Conservation (phyloP, 2,888 invertebrate species). For the Melipona beecheii region DNA sequence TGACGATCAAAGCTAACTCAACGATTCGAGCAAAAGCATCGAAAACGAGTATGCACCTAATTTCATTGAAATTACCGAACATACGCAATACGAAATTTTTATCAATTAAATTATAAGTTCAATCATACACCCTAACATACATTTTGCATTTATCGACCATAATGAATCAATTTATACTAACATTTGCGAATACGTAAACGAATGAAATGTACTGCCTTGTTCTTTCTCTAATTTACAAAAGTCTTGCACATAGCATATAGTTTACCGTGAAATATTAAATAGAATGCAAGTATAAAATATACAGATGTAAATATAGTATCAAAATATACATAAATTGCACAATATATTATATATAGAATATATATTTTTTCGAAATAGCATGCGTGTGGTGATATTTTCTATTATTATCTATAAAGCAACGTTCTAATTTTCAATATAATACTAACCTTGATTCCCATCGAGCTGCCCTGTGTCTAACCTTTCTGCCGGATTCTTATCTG, state of each 20-base stretch:
- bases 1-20: slow-evolving; percentile 63
- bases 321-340: slow-evolving; percentile 30
- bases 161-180: background rate
- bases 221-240: background rate
- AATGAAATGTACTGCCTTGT: background rate
- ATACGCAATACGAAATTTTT: background rate
- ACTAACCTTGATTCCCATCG: slow-evolving; percentile 77
- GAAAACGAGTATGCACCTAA: slow-evolving; percentile 1
- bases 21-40: slow-evolving; percentile 54
- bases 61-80: background rate
- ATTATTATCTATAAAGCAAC: slow-evolving; percentile 2
- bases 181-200: background rate
- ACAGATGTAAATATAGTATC: background rate
- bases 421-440: background rate
- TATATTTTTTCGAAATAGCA: slow-evolving; percentile 10
- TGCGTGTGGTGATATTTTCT: background rate
- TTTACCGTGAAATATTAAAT: background rate
- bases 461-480: slow-evolving; percentile 76
- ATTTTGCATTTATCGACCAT: background rate
- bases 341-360: slow-evolving; percentile 12
- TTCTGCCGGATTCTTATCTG: slow-evolving; percentile 73
- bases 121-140: background rate
- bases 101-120: background rate
- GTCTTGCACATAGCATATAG: background rate
- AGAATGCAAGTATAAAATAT: background rate